Evolutionary conservation across 2,888 invertebrate genomes (phyloP).

Genomic region (Noctua janthina): DNA sequence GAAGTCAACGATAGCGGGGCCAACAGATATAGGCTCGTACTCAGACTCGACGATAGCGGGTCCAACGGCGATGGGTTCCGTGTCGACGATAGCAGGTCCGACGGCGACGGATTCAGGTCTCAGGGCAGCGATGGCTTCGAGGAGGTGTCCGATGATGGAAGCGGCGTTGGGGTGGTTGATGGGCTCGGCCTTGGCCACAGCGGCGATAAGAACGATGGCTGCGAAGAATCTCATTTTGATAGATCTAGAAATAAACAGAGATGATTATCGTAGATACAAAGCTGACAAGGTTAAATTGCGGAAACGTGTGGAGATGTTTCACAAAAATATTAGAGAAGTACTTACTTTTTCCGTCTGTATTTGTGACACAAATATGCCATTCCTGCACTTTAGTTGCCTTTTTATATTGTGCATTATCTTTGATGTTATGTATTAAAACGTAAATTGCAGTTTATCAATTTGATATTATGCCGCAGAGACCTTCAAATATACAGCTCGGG

Average conservation of each 20-base stretch:
- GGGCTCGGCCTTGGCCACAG: constrained; percentile 77
- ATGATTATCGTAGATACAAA: neutral
- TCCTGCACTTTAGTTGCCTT: constrained; percentile 11
- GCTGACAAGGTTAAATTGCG: neutral
- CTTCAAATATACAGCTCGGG: constrained; percentile 11
- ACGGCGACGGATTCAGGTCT: constrained; percentile 33
- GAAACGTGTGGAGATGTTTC: neutral
- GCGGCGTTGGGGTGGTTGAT: constrained; percentile 74
- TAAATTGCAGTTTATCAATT: constrained; percentile 33
- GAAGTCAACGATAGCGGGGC: constrained; percentile 62
- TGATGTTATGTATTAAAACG: constrained; percentile 1
- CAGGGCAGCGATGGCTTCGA: constrained; percentile 28
- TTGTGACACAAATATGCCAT: constrained; percentile 33
- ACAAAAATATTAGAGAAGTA: neutral
- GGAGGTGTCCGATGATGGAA: constrained; percentile 26
- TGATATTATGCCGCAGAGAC: neutral
- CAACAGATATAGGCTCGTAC: constrained; percentile 57
- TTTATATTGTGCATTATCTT: constrained; percentile 33
- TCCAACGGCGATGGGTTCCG: constrained; percentile 43
- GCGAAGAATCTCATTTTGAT: constrained; percentile 81
- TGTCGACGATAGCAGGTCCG: constrained; percentile 38
- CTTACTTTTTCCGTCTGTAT: constrained; percentile 37
- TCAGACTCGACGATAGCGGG: constrained; percentile 38
- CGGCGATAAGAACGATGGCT: constrained; percentile 77
- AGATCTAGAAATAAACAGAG: constrained; percentile 63